Conservation (phyloP, 2,888 invertebrate species). For the Achlya flavicornis region DNA sequence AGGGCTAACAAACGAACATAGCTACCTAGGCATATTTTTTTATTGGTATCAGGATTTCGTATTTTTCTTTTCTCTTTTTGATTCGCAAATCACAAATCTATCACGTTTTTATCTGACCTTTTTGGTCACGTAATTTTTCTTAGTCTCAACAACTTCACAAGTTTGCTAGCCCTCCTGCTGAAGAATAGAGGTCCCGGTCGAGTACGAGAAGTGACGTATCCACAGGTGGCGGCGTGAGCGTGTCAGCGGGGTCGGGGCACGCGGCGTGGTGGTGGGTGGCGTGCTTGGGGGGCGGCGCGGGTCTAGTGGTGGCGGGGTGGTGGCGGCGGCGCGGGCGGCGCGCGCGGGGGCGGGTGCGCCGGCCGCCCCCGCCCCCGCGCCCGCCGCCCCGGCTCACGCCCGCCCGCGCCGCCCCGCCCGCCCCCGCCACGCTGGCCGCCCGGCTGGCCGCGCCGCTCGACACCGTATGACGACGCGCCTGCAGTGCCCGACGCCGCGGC, state of each 20-base stretch:
- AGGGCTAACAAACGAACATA: neutral
- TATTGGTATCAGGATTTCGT: neutral
- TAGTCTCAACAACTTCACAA: no score
- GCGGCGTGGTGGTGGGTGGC: constrained; percentile 47
- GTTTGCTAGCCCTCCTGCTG: neutral
- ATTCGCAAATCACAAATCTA: no score
- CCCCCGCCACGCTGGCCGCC: constrained; percentile 75
- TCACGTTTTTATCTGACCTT: no score
- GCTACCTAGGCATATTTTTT: neutral
- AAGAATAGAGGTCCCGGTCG: neutral
- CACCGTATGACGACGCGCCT: constrained; percentile 72
- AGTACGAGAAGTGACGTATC: neutral
- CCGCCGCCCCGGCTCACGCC: constrained; percentile 65
- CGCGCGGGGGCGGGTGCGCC: constrained; percentile 44
- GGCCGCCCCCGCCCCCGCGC: constrained; percentile 60
- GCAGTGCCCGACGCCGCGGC: constrained; percentile 29
- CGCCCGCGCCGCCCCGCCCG: no score
- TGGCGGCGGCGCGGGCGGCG: constrained; percentile 49
- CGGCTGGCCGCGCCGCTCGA: constrained; percentile 70
- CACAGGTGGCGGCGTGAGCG: constrained; percentile 44
- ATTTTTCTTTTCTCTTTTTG: no score
- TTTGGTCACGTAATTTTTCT: no score
- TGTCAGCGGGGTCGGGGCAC: constrained; percentile 45
- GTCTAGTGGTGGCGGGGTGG: constrained; percentile 52
- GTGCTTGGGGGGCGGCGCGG: constrained; percentile 53